Base-by-base conservation (phyloP, 1,140 invertebrate genomes). In the fruit fly (Drosophila melanogaster) region DNA sequence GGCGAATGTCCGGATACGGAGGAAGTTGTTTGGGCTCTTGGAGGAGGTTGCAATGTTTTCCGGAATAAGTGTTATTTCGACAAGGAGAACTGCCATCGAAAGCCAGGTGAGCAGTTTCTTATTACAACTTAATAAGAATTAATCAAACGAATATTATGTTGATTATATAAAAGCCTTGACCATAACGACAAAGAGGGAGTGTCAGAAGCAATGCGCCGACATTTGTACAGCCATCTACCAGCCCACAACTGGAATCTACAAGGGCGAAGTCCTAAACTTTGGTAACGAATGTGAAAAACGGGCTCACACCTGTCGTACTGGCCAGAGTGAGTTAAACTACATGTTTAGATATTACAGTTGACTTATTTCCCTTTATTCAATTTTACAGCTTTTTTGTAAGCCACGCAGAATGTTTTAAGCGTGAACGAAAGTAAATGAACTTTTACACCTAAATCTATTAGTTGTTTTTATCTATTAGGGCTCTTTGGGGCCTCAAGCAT, bases 61-160 rank as follows among this genome's bases (percentile, higher is more conserved):
- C 81, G 81, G 0, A 86, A 86, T 33, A 81, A 81, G 17, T 86
- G 81, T 24, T 83, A 33, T 35, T 87, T 87, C 8, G 70, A 78
- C 15, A 76, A 81, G 44, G 81, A 35, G 12, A 86, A 86, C 46
- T 81, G 78, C 8, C 26, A 44, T n/a, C 46, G 46, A 6, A 47
- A n/a, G 8, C 46, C 46, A 26, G 22, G 46, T 47, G 26, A 14
- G 12, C 5, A 14, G 2, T 22, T 11, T n/a, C 6, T 6, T 3
- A n/a, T 1, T 47, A 10, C 0, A 26, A 10, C 6, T 14, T 15
- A 14, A 1, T 26, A 26, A 1, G 4, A 15, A 1, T 19, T 17
- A 37, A 19, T 30, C 1, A 10, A 2, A 17, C 35, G 5, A 8
- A 15, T 49, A 26, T 3, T 30, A n/a, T n/a, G n/a, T n/a, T n/a